Evolutionary conservation across 2,797 vertebrate genomes (phyloP), one percentile per base, ranked within the genome.

Genomic region (Rhinoraja longicauda): DNA sequence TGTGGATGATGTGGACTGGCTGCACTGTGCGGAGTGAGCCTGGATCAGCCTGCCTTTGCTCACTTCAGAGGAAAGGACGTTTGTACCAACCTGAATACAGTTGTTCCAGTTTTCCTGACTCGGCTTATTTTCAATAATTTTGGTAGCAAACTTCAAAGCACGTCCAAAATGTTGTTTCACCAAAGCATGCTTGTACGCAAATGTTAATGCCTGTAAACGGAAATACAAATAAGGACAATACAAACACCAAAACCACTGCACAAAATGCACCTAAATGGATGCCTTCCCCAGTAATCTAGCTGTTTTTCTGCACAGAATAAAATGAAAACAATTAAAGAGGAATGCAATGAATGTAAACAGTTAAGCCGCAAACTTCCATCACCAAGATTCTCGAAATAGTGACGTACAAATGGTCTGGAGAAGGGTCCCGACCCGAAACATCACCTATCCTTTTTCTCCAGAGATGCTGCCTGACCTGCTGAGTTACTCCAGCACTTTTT

Each of bases 41-140:
- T 45, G 36, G 67, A 73, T 3, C 76, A 92, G 59, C 0, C 59
- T 77, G 1, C 32, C 70, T 86, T 64, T 62, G 24, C 77, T 81
- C 29, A 91, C 93, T 90, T 64, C 1, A 79, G 93, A 94, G 26
- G 93, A 77, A 82, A 79, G 75, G 12, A 53, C 10, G 2, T 29
- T 72, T 15, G 1, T 12, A 79, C 95, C 95, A 95, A 99, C 99
- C 97, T 99, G 98, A 95, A 98, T 97, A 95, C 98, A 99, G 94
- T 99, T 99, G 96, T 96, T 99, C 96, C 98, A 97, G 96, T 99
- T 99, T 94, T 99, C 99, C 95, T 99, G 99, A 82, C 97, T 98
- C 95, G 98, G 97, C 94, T 99, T 99, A 96, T 99, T 98, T 95
- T 99, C 99, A 21, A 98, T 97, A 93, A 99, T 98, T 95, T 99